These are phyloP conservation scores for Lonchura striata DNA, from an alignment of 2,113 vertebrate genomes.

Conservation along the genomic window DNA sequence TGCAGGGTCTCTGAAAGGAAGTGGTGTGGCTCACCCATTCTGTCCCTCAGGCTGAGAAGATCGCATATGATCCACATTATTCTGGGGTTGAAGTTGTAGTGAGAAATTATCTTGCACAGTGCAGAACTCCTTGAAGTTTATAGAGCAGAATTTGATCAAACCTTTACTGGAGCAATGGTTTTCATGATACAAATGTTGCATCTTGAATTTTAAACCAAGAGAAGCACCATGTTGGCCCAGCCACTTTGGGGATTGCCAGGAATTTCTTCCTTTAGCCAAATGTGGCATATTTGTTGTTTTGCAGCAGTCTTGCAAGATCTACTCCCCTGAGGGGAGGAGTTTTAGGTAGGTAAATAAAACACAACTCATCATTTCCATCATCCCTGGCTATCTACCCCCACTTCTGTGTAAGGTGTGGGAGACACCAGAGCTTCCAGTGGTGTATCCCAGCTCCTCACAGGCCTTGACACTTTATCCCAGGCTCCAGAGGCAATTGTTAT, in stretches of 20 bases:
- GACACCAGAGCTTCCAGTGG: not conserved
- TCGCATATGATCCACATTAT: not conserved
- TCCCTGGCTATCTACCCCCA: not conserved
- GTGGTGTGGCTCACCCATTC: not conserved
- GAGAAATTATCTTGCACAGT: not conserved
- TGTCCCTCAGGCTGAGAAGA: not conserved
- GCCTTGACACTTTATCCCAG: not conserved
- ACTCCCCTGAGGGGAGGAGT: not conserved
- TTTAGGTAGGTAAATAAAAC: slow-evolving; percentile 27
- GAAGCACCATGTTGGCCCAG: not conserved
- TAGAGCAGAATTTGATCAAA: not conserved
- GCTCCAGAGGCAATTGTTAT: not conserved
- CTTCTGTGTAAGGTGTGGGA: not conserved
- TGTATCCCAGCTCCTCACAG: not conserved
- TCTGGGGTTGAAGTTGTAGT: not conserved
- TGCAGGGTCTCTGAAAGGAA: not conserved
- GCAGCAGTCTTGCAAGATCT: slow-evolving; percentile 20
- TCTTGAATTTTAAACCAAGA: not conserved
- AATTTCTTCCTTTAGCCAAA: slow-evolving; percentile 13
- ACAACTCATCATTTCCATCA: not conserved
- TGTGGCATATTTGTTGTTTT: slow-evolving; percentile 20
- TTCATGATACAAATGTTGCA: not conserved
- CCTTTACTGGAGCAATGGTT: not conserved
- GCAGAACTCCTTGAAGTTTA: not conserved
- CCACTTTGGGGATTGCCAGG: not conserved